Base-by-base conservation (phyloP, 2,113 vertebrate genomes). In the Glaucidium brasilianum region DNA sequence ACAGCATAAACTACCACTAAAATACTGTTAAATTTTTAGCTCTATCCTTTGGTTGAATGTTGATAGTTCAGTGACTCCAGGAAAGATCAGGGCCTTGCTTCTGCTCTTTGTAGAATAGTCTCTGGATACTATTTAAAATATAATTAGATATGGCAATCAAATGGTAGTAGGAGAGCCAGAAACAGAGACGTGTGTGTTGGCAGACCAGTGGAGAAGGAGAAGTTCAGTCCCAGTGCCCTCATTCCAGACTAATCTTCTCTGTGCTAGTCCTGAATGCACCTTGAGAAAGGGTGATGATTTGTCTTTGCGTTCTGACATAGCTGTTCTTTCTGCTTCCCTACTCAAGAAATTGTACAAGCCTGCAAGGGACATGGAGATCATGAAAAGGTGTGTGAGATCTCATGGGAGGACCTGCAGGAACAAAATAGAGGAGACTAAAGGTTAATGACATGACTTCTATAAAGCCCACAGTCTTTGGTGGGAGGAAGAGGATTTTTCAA, bases 371-470 rank as follows among this genome's bases (percentile, higher is more conserved):
- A 47, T 94, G 67, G 94, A 96, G 13, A 16, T 89, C 34, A 95
- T 92, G 96, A 97, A 92, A 92, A 91, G 39, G 94, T 90, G 13
- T 97, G 93, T 93, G 95, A 94, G 49, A 94, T 93, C 66, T 97
- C 97, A 52, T 67, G 73, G 77, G 60, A 96, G 58, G 92, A 94
- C 34, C 89, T 98, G 64, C 62, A 84, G 73, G 47, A 89, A 55
- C 5, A 6, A 62, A 92, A 73, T 1, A 4, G 27, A 97, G 95
- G 47, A 96, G 89, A 29, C 96, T 90, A 72, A 94, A 92, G 27
- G 74, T 97, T 80, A 49, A 85, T 58, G 77, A 90, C 14, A 6
- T 68, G 43, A 45, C 22, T 83, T 76, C 55, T 56, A 2, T 82
- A 39, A 60, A 60, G 34, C 64, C 18, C 21, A 32, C 27, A 6